Conservation (phyloP, 2,888 invertebrate species). For the Callyntrura guangdongensis region DNA sequence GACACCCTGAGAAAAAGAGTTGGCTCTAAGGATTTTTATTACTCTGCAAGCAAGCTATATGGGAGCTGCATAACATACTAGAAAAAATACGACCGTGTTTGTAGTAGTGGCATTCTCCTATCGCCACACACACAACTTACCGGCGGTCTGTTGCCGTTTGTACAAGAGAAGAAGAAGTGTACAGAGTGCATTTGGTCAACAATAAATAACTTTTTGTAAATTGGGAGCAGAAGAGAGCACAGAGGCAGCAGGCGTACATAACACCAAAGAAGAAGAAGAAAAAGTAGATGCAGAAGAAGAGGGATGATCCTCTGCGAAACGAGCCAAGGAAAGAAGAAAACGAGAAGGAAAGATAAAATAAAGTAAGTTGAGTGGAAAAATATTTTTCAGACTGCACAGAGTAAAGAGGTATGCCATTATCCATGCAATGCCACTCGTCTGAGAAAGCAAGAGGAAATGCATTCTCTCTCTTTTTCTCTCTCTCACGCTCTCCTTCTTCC, state of each 20-base stretch:
- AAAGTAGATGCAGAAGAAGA: too few relatives aligned
- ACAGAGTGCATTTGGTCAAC: conserved; percentile 75
- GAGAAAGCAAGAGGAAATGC: neutral
- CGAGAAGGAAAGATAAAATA: neutral
- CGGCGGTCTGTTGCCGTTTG: neutral
- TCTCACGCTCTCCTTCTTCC: too few relatives aligned
- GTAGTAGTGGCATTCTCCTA: too few relatives aligned
- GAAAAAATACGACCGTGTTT: too few relatives aligned
- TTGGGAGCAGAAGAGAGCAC: conserved; percentile 53
- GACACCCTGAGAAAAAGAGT: conserved; percentile 33
- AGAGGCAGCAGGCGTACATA: too few relatives aligned
- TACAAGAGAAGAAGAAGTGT: too few relatives aligned
- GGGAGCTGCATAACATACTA: conserved; percentile 35
- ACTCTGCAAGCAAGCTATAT: too few relatives aligned
- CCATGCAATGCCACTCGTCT: neutral
- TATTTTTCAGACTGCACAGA: conserved; percentile 23
- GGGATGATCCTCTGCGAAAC: conserved; percentile 25
- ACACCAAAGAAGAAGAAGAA: too few relatives aligned
- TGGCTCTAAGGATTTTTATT: conserved; percentile 45
- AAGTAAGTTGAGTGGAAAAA: conserved; percentile 62
- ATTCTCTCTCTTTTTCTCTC: conserved; percentile 13
- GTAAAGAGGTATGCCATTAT: neutral
- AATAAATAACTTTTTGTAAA: conserved; percentile 74
- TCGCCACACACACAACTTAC: conserved; percentile 1
- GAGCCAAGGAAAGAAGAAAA: neutral